Evolutionary conservation across 2,113 vertebrate species (phyloP).

Genomic region (Cephalophus harveyi): DNA sequence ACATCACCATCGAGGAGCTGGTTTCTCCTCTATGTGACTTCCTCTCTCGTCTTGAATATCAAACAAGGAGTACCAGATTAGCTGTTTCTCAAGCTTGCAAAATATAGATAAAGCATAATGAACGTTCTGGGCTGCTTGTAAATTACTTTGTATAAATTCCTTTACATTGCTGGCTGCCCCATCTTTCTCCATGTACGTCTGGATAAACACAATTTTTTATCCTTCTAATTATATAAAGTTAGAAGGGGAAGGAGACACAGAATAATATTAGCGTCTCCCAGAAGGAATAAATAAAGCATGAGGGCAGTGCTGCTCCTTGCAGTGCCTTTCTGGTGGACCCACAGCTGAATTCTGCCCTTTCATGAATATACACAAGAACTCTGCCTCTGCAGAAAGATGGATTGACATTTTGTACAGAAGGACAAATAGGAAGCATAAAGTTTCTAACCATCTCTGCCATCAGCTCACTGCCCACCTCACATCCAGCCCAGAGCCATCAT

Average conservation of each 20-base stretch:
- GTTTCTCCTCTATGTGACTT: conserved; percentile 26
- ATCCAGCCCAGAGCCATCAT: not conserved
- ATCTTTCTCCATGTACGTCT: conserved; percentile 52
- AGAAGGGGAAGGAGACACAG: conserved; percentile 64
- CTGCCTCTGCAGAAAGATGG: not conserved
- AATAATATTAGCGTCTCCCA: conserved; percentile 68
- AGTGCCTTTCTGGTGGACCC: not conserved
- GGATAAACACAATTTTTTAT: conserved; percentile 74
- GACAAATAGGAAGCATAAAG: not conserved
- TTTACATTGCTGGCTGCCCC: conserved; percentile 55
- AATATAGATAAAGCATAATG: conserved; percentile 72
- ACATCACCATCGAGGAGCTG: not conserved
- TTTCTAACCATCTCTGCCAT: not conserved
- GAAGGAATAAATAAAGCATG: conserved; percentile 71
- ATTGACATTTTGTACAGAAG: not conserved
- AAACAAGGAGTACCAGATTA: conserved; percentile 55
- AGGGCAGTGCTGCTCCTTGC: conserved; percentile 5
- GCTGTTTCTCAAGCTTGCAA: conserved; percentile 62
- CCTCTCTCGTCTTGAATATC: conserved; percentile 63
- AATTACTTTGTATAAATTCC: conserved; percentile 75
- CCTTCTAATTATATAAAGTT: conserved; percentile 73
- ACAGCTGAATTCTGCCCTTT: not conserved
- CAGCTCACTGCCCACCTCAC: not conserved
- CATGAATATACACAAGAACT: not conserved
- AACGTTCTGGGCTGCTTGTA: conserved; percentile 69